Conservation (phyloP, 2,113 vertebrate species). For the Xenotilapia longispinis region DNA sequence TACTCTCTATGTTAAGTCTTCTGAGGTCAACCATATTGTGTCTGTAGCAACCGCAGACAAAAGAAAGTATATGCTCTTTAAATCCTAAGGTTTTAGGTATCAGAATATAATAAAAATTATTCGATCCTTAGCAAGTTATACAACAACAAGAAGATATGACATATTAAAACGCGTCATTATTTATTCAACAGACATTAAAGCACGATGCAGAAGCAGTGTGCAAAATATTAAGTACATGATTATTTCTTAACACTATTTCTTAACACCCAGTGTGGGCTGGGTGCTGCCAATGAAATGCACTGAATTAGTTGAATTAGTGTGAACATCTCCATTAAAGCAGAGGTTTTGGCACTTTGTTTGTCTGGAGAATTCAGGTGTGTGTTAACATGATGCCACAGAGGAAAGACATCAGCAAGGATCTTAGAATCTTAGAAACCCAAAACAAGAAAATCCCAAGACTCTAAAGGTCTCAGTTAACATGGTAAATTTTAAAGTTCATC, state of each 20-base stretch:
- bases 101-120: background rate
- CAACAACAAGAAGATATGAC: background rate
- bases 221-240: background rate
- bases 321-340: background rate
- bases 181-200: background rate
- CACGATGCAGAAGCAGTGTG: background rate
- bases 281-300: background rate
- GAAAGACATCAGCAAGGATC: background rate
- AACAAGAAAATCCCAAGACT: background rate
- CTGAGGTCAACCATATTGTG: background rate
- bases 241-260: background rate
- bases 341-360: background rate
- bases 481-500: background rate
- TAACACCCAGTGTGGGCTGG: background rate
- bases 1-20: background rate
- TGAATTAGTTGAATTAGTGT: background rate
- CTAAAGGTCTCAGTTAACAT: background rate
- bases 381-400: background rate
- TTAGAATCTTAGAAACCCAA: background rate
- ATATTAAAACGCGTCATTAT: background rate
- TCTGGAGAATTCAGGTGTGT: background rate
- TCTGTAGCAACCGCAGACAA: background rate
- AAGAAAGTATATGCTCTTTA: background rate
- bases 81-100: background rate
- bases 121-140: background rate